phyloP scores from a whole-genome alignment of 2,797 vertebrate genomes.

The Hydrolagus colliei region DNA sequence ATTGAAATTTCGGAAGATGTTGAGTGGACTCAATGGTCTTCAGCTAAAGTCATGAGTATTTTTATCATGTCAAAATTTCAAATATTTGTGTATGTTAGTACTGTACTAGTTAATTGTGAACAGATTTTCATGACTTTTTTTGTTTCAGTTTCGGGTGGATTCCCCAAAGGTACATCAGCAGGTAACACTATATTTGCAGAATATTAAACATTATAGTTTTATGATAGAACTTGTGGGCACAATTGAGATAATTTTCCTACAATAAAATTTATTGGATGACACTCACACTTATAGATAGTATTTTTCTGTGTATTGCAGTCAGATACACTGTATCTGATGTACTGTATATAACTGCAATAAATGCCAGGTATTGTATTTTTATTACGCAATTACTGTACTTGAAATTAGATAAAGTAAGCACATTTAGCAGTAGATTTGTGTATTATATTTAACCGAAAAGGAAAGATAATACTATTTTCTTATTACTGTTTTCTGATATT shows the following conservation, averaged over 20 bases:
- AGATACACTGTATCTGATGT: too few species aligned
- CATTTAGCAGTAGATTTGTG: neutral
- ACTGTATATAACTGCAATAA: too few species aligned
- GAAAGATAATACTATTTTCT: neutral
- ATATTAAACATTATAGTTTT: neutral
- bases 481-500: neutral
- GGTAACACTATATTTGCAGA: neutral
- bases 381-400: too few species aligned
- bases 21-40: too few species aligned
- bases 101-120: neutral
- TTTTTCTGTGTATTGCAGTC: too few species aligned
- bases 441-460: neutral
- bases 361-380: too few species aligned
- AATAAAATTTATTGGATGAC: neutral
- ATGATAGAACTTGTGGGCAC: neutral
- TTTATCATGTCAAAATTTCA: too few species aligned
- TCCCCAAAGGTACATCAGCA: conserved; percentile 29
- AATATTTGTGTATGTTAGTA: neutral
- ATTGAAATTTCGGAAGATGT: too few species aligned
- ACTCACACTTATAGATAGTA: too few species aligned
- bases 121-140: neutral
- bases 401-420: too few species aligned
- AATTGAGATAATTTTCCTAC: neutral
- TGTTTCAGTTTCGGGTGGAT: conserved; percentile 10
- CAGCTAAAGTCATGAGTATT: too few species aligned